Evolutionary conservation across 2,113 vertebrate species (phyloP).

Genomic region (Muntiacus muntjak): DNA sequence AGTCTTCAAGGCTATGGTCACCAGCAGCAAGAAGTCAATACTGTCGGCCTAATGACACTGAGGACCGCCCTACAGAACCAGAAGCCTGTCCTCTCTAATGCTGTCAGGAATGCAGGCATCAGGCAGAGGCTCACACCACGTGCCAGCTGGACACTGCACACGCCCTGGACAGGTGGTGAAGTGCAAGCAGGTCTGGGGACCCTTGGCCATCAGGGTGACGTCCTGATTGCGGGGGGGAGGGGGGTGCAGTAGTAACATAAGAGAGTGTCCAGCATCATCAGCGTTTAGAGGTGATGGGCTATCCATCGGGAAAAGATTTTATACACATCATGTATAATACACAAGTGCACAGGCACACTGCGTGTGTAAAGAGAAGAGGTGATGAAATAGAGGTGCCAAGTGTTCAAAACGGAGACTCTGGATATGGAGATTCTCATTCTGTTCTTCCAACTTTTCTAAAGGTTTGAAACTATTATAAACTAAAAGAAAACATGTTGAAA

Average conservation of each 20-base stretch:
- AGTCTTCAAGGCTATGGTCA: rapidly evolving
- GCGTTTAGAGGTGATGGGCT: neutral
- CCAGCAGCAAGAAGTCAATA: neutral
- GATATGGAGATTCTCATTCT: neutral
- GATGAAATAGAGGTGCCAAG: too few relatives aligned
- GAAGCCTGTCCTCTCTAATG: neutral
- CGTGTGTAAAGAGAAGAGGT: rapidly evolving
- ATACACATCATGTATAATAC: rapidly evolving
- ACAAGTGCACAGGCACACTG: neutral
- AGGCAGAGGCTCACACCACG: rapidly evolving
- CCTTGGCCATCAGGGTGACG: neutral
- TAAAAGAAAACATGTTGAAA: neutral
- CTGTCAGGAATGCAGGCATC: neutral
- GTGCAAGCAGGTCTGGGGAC: neutral
- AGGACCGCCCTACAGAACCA: too few relatives aligned
- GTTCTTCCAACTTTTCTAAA: neutral
- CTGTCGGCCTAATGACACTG: neutral
- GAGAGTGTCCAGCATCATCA: neutral
- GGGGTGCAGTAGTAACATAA: neutral
- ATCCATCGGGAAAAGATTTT: too few relatives aligned
- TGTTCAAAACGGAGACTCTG: neutral
- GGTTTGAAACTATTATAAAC: neutral
- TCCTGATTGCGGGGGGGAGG: neutral
- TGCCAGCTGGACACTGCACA: neutral
- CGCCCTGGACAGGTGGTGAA: neutral